Evolutionary conservation across 2,888 invertebrate genomes (phyloP), one percentile per base, ranked within the genome.

Genomic region (Polyploca ridens): DNA sequence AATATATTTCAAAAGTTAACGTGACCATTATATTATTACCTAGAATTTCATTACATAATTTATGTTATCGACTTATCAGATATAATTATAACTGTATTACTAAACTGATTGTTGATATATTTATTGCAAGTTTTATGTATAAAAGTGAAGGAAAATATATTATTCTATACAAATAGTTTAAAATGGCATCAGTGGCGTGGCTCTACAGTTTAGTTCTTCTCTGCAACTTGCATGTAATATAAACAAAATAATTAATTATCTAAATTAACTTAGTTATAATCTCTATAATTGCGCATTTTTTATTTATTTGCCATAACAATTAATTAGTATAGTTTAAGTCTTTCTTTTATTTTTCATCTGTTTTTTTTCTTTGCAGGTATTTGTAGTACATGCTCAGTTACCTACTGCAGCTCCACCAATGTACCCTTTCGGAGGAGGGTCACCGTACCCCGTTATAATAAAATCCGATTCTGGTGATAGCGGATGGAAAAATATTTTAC

Each of bases 121-220:
- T 64, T 38, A 61, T 61, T 66, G 69, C 66, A 71, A 73, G 76
- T 77, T 77, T 68, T 71, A 70, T 10, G 65, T 82, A 86, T 82
- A 81, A 74, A 84, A 78, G 76, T 70, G 69, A 38, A 68, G 59
- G 63, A 57, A 67, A 69, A 73, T 81, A 70, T 63, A 38, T 41
- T 46, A 63, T 69, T 63, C 64, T 61, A 72, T 66, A 68, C 69
- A 70, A 66, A 74, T 66, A 71, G 63, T 66, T 46, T 61, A 66
- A 76, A 72, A 89, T 89, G 89, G 79, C 84, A 67, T 75, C 81
- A 63, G 72, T 78, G 46, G 76, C 79, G 77, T 88, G 84, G 85
- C 65, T 83, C 44, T 72, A 76, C 67, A 77, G 74, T 58, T 65
- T 86, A 5, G 67, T 87, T 54, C 68, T 89, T 14, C 70, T 87